A percentile compares a stretch with the other conserved stretches of the same genome.
Evolutionary conservation across 2,797 vertebrate species (phyloP).

Genomic region (Danio tinwini): DNA sequence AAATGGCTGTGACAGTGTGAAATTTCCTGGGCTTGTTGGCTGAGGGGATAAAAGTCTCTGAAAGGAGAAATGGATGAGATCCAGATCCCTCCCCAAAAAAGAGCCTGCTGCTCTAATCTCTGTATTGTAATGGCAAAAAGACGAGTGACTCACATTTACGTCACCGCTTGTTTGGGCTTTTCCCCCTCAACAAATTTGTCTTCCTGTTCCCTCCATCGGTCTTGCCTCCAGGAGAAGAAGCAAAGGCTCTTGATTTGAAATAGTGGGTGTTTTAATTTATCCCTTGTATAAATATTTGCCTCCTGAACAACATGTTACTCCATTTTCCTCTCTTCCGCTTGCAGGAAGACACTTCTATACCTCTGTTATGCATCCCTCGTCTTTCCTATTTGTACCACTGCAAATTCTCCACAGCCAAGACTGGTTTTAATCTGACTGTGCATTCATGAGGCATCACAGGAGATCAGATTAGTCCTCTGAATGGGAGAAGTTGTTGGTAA

Average conservation of each 20-base stretch:
- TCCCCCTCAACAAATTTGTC: slow-evolving; percentile 73
- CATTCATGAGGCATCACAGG: slow-evolving; percentile 61
- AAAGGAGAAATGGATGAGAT: slow-evolving; percentile 78
- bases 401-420: slow-evolving; percentile 70
- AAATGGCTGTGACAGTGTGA: slow-evolving; percentile 81
- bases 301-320: slow-evolving; percentile 77
- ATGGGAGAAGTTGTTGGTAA: background rate
- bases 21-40: slow-evolving; percentile 74
- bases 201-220: slow-evolving; percentile 77
- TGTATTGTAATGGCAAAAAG: slow-evolving; percentile 79
- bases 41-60: slow-evolving; percentile 78
- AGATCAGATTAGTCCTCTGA: slow-evolving; percentile 17
- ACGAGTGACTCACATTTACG: slow-evolving; percentile 83
- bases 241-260: slow-evolving; percentile 79
- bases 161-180: slow-evolving; percentile 77
- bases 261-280: slow-evolving; percentile 81
- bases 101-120: slow-evolving; percentile 78
- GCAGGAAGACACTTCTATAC: slow-evolving; percentile 79
- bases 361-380: slow-evolving; percentile 73
- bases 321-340: slow-evolving; percentile 56
- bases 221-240: slow-evolving; percentile 77
- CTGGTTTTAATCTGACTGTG: slow-evolving; percentile 67
- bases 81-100: slow-evolving; percentile 70
- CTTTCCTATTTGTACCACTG: slow-evolving; percentile 65
- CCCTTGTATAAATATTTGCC: slow-evolving; percentile 85